Percentiles rank a stretch among this genome's conserved stretches.
Conservation (phyloP, 1,140 invertebrate genomes). For the Theocolax elegans region DNA sequence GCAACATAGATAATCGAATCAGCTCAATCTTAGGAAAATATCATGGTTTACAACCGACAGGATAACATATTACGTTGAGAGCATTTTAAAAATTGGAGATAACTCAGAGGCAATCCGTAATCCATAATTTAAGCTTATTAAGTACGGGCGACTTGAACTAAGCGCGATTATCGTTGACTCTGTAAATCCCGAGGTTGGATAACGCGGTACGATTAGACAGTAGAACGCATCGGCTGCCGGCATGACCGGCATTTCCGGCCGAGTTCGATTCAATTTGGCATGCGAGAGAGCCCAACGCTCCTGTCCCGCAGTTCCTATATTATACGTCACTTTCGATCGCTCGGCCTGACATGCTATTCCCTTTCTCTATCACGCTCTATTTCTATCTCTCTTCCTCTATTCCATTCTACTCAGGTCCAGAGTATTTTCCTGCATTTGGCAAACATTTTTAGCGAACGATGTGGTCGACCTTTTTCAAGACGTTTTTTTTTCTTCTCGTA, state of each 20-base stretch:
- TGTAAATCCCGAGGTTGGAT: constrained; percentile 6
- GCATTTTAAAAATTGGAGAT: too few species aligned
- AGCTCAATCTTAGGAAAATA: too few species aligned
- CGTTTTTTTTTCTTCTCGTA: too few species aligned
- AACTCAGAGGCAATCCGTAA: too few species aligned
- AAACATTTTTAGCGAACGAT: not conserved
- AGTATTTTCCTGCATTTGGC: too few species aligned
- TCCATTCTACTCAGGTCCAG: too few species aligned
- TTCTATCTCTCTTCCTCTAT: too few species aligned
- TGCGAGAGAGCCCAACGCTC: not conserved
- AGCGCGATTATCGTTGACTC: constrained; percentile 4
- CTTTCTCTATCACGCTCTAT: not conserved
- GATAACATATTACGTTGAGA: too few species aligned
- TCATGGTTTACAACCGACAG: too few species aligned
- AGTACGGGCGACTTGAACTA: too few species aligned
- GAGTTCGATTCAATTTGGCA: constrained; percentile 31
- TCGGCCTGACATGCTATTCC: not conserved
- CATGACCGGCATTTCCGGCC: not conserved
- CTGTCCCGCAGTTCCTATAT: not conserved
- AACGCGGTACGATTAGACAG: constrained; percentile 8
- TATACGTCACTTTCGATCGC: not conserved
- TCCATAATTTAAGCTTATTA: too few species aligned
- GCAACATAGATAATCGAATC: too few species aligned
- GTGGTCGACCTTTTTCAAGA: not conserved
- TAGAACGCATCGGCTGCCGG: not conserved